phyloP scores from a whole-genome alignment of 37 sponge, comb jelly and placozoan genomes.

The Halichondria panicea region DNA sequence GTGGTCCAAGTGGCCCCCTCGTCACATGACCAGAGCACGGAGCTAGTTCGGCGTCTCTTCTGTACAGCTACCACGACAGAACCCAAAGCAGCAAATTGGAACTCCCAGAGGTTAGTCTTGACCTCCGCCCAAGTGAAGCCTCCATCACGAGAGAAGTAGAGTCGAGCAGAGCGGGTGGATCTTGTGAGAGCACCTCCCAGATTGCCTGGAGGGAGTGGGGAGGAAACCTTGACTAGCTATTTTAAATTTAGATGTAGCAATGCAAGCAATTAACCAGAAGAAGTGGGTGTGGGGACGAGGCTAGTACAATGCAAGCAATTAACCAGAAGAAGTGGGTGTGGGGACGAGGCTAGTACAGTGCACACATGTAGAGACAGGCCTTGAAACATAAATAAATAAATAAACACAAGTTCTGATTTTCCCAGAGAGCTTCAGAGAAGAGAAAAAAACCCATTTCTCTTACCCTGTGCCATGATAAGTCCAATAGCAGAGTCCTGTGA shows the following conservation, averaged over 20 bases:
- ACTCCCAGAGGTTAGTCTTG: constrained; percentile 14
- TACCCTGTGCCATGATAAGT: constrained; percentile 79
- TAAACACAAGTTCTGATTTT: neutral
- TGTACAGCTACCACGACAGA: constrained; percentile 37
- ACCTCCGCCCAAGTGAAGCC: constrained; percentile 71
- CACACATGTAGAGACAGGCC: too few species aligned
- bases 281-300: too few species aligned
- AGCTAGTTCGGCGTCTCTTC: constrained; percentile 5
- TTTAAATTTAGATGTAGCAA: too few species aligned
- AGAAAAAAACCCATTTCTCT: neutral
- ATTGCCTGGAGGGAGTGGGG: constrained; percentile 17
- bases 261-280: too few species aligned
- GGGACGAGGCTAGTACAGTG: too few species aligned
- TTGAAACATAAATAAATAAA: neutral
- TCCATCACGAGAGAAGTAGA: constrained; percentile 70
- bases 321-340: neutral
- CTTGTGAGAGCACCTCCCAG: constrained; percentile 26
- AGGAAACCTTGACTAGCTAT: too few species aligned
- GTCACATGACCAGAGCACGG: constrained; percentile 67
- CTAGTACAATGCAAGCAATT: too few species aligned
- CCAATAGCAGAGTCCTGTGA: constrained; percentile 78
- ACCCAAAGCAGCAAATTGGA: constrained; percentile 75
- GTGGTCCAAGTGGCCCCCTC: constrained; percentile 57
- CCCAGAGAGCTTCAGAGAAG: neutral
- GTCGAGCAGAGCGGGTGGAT: neutral